Evolutionary conservation across 2,797 vertebrate species (phyloP).

Genomic region (Tarsius wallacei): DNA sequence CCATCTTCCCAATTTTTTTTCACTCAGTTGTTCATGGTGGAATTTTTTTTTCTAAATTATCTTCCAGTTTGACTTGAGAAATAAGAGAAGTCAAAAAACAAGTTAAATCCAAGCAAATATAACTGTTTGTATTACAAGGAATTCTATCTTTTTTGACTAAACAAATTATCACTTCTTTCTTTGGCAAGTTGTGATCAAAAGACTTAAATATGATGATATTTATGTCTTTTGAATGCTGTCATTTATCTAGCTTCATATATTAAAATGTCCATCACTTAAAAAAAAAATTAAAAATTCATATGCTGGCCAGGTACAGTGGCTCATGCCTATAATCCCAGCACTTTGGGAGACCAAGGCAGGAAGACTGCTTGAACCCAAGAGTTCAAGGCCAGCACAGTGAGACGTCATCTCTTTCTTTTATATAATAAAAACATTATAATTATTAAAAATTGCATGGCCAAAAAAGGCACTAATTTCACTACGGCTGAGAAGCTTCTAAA

Average conservation of each 20-base stretch:
- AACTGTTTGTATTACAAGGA: no score
- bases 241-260: background rate
- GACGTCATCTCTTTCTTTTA: no score
- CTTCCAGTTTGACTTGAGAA: background rate
- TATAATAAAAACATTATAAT: no score
- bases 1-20: background rate
- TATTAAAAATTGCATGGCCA: background rate
- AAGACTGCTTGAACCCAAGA: no score
- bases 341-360: no score
- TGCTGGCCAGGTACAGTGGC: no score
- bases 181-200: conserved; percentile 14
- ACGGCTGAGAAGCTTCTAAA: conserved; percentile 27
- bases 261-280: background rate
- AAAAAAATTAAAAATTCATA: no score
- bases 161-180: conserved; percentile 12
- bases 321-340: no score
- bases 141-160: background rate
- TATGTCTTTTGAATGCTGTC: background rate
- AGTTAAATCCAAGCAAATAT: no score
- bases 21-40: background rate
- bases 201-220: background rate
- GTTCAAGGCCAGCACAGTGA: no score
- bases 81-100: background rate
- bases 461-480: background rate
- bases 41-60: background rate